Base-by-base conservation (phyloP, 2,888 invertebrate species). In the Melipona bicolor region DNA sequence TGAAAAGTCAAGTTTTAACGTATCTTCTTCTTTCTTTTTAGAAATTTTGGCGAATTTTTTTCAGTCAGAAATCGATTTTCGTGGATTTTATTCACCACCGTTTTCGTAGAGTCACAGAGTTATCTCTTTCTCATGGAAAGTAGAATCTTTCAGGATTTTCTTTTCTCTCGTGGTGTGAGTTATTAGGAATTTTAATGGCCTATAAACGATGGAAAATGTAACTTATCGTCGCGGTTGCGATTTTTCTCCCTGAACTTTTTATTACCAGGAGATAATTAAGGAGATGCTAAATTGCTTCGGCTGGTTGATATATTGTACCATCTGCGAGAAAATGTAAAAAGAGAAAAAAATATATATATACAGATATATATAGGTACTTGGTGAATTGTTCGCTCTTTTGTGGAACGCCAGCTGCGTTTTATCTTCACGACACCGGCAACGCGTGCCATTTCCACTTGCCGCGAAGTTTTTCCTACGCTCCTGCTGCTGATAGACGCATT, bases 371-470 rank as follows among this genome's bases (percentile, higher is more conserved):
- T 68, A 59, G 24, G 72, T 67, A 75, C 56, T 61, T 69, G 73
- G 64, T 70, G 74, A 75, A 83, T 81, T 81, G 88, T 82, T 85
- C 85, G 73, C 81, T 84, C 76, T 84, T 85, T 83, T 77, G 81
- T 69, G 77, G 68, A 79, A 82, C 84, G 65, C 79, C 88, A 81
- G 87, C 84, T 89, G 88, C 77, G 82, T 87, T 91, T 89, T 89
- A 90, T 89, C 87, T 88, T 89, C 86, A 86, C 83, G 85, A 87
- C 78, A 76, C 79, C 67, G 64, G 74, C 84, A 83, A 88, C 81
- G 77, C 81, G 81, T 78, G 79, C 80, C 84, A 43, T 84, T 85
- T 84, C 67, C 77, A 84, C 84, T 67, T 74, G 77, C 56, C 70
- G 56, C 73, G 11, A 65, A 77, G 65, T 81, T 86, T 81, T 79